phyloP scores from a whole-genome alignment of 2,888 invertebrate genomes.

The Spodoptera exigua region DNA sequence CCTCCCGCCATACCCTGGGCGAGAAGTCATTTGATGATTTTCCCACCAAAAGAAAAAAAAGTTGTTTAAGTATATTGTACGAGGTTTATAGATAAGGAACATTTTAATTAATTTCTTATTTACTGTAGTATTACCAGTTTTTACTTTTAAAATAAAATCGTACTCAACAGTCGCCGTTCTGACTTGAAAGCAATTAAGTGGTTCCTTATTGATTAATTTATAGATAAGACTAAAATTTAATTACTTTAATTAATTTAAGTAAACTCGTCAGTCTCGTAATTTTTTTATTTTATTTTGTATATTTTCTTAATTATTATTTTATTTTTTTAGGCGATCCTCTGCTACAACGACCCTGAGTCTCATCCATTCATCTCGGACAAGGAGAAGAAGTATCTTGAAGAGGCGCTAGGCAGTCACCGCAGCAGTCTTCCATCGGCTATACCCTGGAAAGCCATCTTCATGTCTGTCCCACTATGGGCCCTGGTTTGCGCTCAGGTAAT shows the following conservation, averaged over 20 bases:
- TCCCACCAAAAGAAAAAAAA: too few species aligned
- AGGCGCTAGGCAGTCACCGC: constrained; percentile 90
- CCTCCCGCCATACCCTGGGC: too few species aligned
- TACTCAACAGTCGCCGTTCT: not conserved
- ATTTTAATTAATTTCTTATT: too few species aligned
- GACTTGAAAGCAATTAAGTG: constrained; percentile 13
- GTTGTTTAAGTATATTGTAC: too few species aligned
- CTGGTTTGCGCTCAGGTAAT: constrained; percentile 92
- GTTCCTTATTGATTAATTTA: constrained; percentile 29
- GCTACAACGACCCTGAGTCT: constrained; percentile 91
- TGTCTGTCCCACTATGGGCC: constrained; percentile 92
- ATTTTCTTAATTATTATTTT: constrained; percentile 10
- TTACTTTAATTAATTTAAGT: not conserved
- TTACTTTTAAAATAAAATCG: too few species aligned
- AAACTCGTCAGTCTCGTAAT: not conserved
- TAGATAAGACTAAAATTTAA: not conserved
- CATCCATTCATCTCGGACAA: constrained; percentile 93
- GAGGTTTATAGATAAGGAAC: too few species aligned
- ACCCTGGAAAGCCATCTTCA: constrained; percentile 92
- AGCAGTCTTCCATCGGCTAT: constrained; percentile 89
- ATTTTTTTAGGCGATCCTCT: constrained; percentile 86
- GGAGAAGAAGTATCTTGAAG: constrained; percentile 91
- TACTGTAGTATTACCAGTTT: too few species aligned
- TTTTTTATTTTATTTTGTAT: not conserved
- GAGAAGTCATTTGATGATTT: too few species aligned